A percentile compares a stretch with the other conserved stretches of the same genome.
These are phyloP conservation scores for Cheilosia scutellata DNA, from an alignment of 2,888 invertebrate genomes.

Conservation along the genomic window DNA sequence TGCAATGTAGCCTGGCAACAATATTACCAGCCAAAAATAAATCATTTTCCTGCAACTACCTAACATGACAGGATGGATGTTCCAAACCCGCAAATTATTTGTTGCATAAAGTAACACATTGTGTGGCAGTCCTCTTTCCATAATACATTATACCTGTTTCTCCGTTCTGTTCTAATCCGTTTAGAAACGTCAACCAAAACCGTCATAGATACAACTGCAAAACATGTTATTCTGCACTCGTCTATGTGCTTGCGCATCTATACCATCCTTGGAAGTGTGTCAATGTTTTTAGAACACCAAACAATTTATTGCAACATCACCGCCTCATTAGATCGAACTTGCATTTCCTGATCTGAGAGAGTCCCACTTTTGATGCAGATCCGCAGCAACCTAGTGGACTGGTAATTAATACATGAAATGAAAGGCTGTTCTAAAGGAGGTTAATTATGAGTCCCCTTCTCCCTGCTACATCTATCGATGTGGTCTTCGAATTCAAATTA, in stretches of 20 bases:
- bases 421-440: not conserved
- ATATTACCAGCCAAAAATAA: not conserved
- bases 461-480: not conserved
- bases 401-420: not conserved
- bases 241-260: no score
- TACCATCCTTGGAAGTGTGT: conserved; percentile 59
- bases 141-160: not conserved
- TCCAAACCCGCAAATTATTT: not conserved
- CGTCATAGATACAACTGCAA: not conserved
- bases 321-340: conserved; percentile 54
- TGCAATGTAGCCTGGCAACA: not conserved
- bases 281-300: conserved; percentile 48
- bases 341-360: conserved; percentile 67
- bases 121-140: not conserved
- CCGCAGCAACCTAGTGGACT: not conserved
- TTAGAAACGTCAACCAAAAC: not conserved
- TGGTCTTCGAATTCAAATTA: not conserved
- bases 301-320: conserved; percentile 56
- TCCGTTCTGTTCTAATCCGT: not conserved
- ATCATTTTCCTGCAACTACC: not conserved
- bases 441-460: not conserved
- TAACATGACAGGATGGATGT: not conserved
- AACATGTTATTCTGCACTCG: no score
- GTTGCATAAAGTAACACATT: conserved; percentile 5
- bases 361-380: conserved; percentile 45